These are phyloP conservation scores for Falco peregrinus DNA, from an alignment of 2,797 vertebrate species.

Conservation along the genomic window DNA sequence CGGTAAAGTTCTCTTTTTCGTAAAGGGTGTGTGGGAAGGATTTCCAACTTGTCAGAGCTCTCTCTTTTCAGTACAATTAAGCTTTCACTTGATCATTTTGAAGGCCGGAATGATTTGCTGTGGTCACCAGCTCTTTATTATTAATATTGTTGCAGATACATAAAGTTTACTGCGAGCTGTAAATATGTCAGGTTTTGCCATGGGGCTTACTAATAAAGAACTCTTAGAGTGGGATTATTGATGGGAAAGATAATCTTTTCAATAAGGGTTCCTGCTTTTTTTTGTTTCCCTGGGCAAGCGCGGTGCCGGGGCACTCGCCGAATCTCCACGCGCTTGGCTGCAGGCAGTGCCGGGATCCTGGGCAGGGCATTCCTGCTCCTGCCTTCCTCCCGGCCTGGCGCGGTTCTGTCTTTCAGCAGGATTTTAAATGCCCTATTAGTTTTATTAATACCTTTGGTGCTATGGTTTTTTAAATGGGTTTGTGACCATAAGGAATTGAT, in stretches of 20 bases:
- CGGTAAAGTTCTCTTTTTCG: slow-evolving; percentile 46
- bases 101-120: slow-evolving; percentile 76
- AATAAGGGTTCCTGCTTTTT: slow-evolving; percentile 71
- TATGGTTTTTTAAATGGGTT: not conserved
- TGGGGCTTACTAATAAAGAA: slow-evolving; percentile 79
- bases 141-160: slow-evolving; percentile 78
- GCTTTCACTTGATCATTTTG: slow-evolving; percentile 76
- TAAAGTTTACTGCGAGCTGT: slow-evolving; percentile 79
- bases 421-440: slow-evolving; percentile 9
- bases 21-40: slow-evolving; percentile 63
- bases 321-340: not conserved
- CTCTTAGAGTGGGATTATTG: slow-evolving; percentile 76
- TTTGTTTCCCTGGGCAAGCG: not conserved
- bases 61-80: slow-evolving; percentile 76
- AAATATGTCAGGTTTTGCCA: slow-evolving; percentile 81
- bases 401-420: not conserved
- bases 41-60: slow-evolving; percentile 62
- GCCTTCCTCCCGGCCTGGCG: not conserved
- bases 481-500: slow-evolving; percentile 20
- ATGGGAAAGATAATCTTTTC: slow-evolving; percentile 83
- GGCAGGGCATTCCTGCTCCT: not conserved
- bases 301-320: not conserved
- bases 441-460: slow-evolving; percentile 4
- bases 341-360: not conserved
- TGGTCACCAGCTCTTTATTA: slow-evolving; percentile 67